Conservation (phyloP, 2,797 vertebrate genomes). For the Buphagus erythrorhynchus region DNA sequence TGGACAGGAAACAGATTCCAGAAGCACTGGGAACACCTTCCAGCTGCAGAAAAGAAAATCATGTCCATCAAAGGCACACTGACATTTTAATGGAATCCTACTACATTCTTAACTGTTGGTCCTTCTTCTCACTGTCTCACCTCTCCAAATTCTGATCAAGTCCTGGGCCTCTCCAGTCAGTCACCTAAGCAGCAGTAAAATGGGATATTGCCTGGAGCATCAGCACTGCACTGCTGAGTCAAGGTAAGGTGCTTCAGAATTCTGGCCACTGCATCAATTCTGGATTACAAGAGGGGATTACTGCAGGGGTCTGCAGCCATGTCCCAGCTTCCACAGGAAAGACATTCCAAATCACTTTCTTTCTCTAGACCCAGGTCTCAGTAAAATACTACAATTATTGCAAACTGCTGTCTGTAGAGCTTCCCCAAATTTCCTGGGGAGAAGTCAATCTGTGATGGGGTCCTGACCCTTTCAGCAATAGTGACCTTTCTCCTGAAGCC, state of each 20-base stretch:
- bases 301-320: neutral
- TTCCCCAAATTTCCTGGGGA: neutral
- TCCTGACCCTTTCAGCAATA: neutral
- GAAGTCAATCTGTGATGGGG: neutral
- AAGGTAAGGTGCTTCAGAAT: neutral
- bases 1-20: neutral
- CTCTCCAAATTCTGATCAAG: neutral
- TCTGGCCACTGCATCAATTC: neutral
- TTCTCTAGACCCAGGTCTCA: neutral
- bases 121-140: neutral
- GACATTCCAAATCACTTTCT: neutral
- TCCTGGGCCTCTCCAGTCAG: neutral
- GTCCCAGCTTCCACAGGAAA: neutral
- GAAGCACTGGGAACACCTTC: neutral
- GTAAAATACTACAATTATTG: neutral
- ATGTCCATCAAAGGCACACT: neutral
- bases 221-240: neutral
- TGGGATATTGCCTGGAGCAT: fast-evolving
- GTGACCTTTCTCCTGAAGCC: neutral
- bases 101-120: neutral
- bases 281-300: neutral
- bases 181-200: neutral
- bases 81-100: neutral
- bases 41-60: neutral
- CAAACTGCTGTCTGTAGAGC: neutral